Evolutionary conservation across 2,113 vertebrate species (phyloP), one percentile per base, ranked within the genome.

Genomic region (Elephantulus edwardii): DNA sequence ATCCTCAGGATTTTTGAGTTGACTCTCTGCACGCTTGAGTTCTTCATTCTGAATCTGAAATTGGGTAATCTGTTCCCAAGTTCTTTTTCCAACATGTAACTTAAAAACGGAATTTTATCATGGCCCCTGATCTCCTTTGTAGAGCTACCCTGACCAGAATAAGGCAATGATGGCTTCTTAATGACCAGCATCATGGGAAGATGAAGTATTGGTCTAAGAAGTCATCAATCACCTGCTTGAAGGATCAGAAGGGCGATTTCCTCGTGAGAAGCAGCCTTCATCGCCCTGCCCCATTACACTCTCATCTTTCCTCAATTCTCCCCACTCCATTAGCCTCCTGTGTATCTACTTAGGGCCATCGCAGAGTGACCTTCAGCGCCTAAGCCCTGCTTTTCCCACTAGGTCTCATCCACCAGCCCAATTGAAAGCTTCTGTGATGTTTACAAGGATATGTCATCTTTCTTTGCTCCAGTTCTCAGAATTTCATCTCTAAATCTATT

Each of bases 241-340:
- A 52, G 86, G 80, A 50, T n/a, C 48, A 12, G 30, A 66, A 71
- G 72, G 60, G 86, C 58, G 54, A 2, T 30, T 88, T 86, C 48
- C 83, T 0, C 0, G 82, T 0, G 5, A 56, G 89, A 62, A n/a
- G n/a, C 81, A 50, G 60, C 42, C 48, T 66, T 83, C 90, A 4
- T 58, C 77, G 87, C 40, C 85, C 1, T 62, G 88, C 40, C 16
- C 89, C 85, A 80, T 94, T 86, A 80, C 75, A 60, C 64, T 48
- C 3, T 0, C 44, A 17, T 60, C 84, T 56, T 79, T 46, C 50
- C 54, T 50, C 72, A 50, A 1, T 60, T 83, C 68, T 91, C 60
- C 70, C 58, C 75, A 89, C 84, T 80, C 88, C 88, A 91, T 92
- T 64, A 92, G 79, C 35, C 71, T 50, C 64, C 48, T 19, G 20